phyloP scores from a whole-genome alignment of 2,113 vertebrate genomes.

The Quiscalus mexicanus region DNA sequence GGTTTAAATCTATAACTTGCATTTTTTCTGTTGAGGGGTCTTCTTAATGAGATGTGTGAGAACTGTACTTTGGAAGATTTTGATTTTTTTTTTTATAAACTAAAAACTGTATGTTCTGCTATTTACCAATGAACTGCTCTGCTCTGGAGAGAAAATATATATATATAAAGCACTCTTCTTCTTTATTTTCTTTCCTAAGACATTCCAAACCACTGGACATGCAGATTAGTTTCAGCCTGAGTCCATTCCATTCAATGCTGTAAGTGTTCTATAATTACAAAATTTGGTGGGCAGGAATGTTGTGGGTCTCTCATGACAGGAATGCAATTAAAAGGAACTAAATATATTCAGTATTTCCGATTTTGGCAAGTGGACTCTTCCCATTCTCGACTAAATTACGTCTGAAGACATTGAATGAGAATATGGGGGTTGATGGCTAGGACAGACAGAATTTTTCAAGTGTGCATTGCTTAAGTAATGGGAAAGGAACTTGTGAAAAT shows the following conservation, averaged over 20 bases:
- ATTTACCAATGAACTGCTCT: neutral
- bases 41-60: neutral
- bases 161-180: neutral
- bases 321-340: neutral
- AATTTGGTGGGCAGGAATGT: neutral
- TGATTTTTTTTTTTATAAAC: neutral
- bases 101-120: neutral
- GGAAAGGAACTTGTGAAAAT: constrained; percentile 33
- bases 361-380: neutral
- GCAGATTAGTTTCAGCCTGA: neutral
- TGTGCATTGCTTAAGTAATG: constrained; percentile 1
- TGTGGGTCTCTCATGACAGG: neutral
- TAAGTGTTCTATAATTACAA: neutral
- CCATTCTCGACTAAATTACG: neutral
- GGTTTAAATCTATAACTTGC: neutral
- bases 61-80: neutral
- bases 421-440: neutral
- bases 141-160: neutral
- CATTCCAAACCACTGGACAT: neutral
- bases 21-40: neutral
- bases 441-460: neutral
- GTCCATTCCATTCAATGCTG: neutral
- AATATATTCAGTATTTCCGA: constrained; percentile 10
- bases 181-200: neutral
- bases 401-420: constrained; percentile 17